phyloP scores from a whole-genome alignment of 2,797 vertebrate species.

The Peromyscus eremicus region DNA sequence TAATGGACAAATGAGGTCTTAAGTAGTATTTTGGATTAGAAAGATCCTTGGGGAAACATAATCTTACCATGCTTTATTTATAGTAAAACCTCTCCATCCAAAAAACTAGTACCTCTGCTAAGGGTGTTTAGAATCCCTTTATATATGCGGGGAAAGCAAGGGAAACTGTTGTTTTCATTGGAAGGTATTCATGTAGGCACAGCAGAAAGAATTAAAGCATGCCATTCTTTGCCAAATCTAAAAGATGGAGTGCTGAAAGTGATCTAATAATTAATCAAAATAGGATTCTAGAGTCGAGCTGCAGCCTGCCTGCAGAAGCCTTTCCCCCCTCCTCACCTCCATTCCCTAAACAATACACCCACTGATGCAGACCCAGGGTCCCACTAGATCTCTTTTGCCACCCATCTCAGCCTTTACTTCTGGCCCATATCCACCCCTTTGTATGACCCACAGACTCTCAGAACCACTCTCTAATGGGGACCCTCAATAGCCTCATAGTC shows the following conservation, averaged over 20 bases:
- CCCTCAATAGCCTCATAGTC: neutral
- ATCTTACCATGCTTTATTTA: constrained; percentile 69
- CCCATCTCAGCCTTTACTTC: neutral
- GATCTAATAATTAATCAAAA: constrained; percentile 66
- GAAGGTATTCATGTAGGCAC: constrained; percentile 62
- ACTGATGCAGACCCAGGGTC: neutral
- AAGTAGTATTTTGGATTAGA: constrained; percentile 54
- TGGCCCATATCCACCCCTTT: neutral
- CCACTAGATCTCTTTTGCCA: neutral
- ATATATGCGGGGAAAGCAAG: constrained; percentile 72
- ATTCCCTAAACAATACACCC: neutral
- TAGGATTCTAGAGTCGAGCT: neutral
- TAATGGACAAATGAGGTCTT: constrained; percentile 65
- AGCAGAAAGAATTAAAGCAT: constrained; percentile 63
- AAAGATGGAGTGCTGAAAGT: constrained; percentile 42
- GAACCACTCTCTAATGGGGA: neutral
- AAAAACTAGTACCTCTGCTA: constrained; percentile 59
- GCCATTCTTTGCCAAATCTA: constrained; percentile 62
- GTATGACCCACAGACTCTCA: neutral
- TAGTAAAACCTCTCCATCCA: constrained; percentile 64
- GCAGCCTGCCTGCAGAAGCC: neutral
- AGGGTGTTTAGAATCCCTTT: constrained; percentile 68
- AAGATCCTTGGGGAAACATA: constrained; percentile 69
- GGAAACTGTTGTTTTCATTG: constrained; percentile 77
- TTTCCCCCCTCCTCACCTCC: neutral